Base-by-base conservation (phyloP, 2,113 vertebrate genomes). In the Climacteris rufus region DNA sequence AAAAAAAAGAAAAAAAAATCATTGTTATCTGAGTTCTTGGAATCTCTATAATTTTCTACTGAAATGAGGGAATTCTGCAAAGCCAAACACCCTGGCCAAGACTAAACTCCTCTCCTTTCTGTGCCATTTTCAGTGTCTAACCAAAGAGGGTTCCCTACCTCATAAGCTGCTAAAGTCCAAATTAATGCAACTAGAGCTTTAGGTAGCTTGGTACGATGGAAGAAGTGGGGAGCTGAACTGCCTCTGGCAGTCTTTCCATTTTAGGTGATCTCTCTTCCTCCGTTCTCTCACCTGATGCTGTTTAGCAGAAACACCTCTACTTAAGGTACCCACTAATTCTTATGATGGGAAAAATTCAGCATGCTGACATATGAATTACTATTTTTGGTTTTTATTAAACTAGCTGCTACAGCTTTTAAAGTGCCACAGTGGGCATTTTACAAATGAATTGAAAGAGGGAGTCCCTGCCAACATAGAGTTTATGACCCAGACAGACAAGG, bases 401-500 rank as follows among this genome's bases (percentile, higher is more conserved):
- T 42, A 76, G 25, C 68, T 90, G 63, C 84, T 94, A 23, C 60
- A 88, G 42, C 87, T 83, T 90, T 54, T 86, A 84, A 88, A 90
- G 56, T 56, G 83, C 35, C 69, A 74, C 37, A 15, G 39, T 60
- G 59, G 42, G 27, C 52, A 87, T 86, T 88, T 93, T 75, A 71
- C 52, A 83, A 88, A 82, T 61, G 89, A 88, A 90, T 66, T 88
- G 59, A 27, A 52, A 88, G 39, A 72, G 27, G 39, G 63, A 90
- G 42, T 81, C 68, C 47, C 25, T 81, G 68, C 47, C 54, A 92
- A 78, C 30, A 18, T 0, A 42, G 60, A 76, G 25, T 86, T 96
- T 95, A 85, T 93, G 83, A 94, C 61, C 61, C 84, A 94, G 78
- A 40, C n/a, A 88, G 61, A 57, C 31, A 76, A 89, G 59, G 69